Conservation (phyloP, 2,888 invertebrate genomes). For the Temnothorax ravouxi region DNA sequence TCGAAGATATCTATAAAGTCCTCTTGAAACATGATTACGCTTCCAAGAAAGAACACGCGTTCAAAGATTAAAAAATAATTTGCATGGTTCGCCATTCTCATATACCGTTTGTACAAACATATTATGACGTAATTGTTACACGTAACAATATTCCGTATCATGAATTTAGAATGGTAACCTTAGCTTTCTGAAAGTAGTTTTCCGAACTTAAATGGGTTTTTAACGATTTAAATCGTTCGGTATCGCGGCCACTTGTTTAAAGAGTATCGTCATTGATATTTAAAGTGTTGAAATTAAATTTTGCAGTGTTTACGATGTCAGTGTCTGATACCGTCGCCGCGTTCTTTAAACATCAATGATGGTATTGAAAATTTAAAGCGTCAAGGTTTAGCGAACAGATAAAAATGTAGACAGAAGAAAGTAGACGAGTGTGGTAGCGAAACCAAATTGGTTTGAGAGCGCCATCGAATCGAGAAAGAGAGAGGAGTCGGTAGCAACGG, state of each 20-base stretch:
- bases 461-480: constrained; percentile 45
- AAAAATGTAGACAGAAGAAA: constrained; percentile 24
- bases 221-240: background rate
- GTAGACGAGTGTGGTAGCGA: constrained; percentile 11
- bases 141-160: background rate
- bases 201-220: background rate
- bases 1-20: constrained; percentile 53
- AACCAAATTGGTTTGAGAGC: constrained; percentile 30
- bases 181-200: constrained; percentile 11
- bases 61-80: constrained; percentile 8
- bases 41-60: constrained; percentile 57
- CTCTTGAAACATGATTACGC: constrained; percentile 62
- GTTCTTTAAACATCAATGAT: background rate
- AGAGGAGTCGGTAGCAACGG: constrained; percentile 62
- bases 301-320: background rate
- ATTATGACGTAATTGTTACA: background rate
- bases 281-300: background rate
- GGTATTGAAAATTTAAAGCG: background rate
- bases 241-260: background rate
- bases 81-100: background rate
- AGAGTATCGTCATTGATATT: background rate
- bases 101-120: background rate
- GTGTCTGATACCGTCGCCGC: background rate
- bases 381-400: background rate
- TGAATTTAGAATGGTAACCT: background rate